phyloP scores from a whole-genome alignment of 1,140 invertebrate genomes.

The Polyergus mexicanus region DNA sequence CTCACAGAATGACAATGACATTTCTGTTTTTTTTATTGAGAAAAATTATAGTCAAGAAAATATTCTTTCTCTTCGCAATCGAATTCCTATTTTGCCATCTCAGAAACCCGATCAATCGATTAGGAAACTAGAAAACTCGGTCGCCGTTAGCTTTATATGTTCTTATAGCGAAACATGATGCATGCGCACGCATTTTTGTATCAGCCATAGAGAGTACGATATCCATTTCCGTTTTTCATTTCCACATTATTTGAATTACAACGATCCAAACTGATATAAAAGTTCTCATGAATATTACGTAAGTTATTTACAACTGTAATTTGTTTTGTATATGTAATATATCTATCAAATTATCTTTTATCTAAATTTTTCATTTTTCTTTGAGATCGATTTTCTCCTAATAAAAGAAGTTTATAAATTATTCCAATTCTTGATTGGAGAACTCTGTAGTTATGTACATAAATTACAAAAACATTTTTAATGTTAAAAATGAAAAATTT shows the following conservation, averaged over 20 bases:
- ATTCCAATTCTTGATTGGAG: not conserved
- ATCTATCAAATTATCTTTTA: not conserved
- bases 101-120: constrained; percentile 14
- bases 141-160: constrained; percentile 17
- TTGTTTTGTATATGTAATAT: not conserved
- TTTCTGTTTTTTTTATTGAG: not conserved
- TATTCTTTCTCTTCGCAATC: not conserved
- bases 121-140: not conserved
- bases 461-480: not conserved
- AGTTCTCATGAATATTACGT: not conserved
- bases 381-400: too few species aligned
- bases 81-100: not conserved
- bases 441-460: not conserved
- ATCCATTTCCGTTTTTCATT: constrained; percentile 10
- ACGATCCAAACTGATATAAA: not conserved
- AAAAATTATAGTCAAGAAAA: not conserved
- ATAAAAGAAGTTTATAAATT: not conserved
- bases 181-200: not conserved
- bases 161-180: constrained; percentile 1
- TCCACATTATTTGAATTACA: not conserved
- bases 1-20: not conserved
- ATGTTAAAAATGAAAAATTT: not conserved
- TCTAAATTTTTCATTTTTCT: not conserved
- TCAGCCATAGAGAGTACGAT: not conserved
- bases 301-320: not conserved